Evolutionary conservation across 2,888 invertebrate species (phyloP), one percentile per base, ranked within the genome.

Genomic region (Crepidodera aurea): DNA sequence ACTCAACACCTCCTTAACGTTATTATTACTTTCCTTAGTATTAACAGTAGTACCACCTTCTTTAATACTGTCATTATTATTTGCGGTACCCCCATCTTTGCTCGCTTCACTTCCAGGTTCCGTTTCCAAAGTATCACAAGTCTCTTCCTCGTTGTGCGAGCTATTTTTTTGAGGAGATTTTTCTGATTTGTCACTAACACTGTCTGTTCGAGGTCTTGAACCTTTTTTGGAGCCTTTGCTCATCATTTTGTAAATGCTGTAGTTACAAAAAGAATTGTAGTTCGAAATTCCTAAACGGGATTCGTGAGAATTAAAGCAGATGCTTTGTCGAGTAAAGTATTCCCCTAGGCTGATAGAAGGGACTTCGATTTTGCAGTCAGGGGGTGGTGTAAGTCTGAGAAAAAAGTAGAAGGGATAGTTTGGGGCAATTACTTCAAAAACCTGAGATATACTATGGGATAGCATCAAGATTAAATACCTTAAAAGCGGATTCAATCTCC

Each of bases 291-390:
- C 88, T 73, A 90, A 84, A 32, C 92, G 83, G 75, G 90, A 89
- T 70, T 92, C 87, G 71, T 92, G 92, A 0, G 91, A 89, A 54
- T 87, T 87, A 70, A 93, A 85, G 77, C 91, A 91, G 15, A 93
- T 89, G 73, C 89, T 91, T 73, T 90, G 88, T 72, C 89, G 90
- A 61, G 92, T 91, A 32, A 92, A 82, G 75, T 88, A 90, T 75
- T 92, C 92, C 37, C 89, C 90, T 46, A 92, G 85, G 73, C 89
- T 89, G 13, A 92, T 84, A 39, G 88, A 84, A 0, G 93, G 92
- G 19, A 92, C 78, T 71, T 90, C 88, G 51, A 93, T 87, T 69
- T 85, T 83, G 1, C 86, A 85, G 13, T 85, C 86, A 0, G 87
- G 83, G 73, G 87, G 78, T 70, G 89, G 83, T 69, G 85, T 78